Base-by-base conservation (phyloP, 1,140 invertebrate species). In the Saxidomus purpurata region DNA sequence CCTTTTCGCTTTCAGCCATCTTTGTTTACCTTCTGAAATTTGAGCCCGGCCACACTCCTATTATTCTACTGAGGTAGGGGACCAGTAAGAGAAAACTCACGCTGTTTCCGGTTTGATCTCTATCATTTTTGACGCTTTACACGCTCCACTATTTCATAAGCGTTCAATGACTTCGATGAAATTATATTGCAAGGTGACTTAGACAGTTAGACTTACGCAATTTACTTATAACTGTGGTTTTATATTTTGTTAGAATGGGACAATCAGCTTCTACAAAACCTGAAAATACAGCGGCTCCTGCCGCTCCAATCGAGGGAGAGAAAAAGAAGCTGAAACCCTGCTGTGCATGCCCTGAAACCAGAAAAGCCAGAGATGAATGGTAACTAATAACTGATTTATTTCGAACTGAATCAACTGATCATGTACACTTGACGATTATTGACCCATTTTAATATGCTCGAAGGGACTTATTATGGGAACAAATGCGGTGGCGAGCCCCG, bases 261-360 rank as follows among this genome's bases (percentile, higher is more conserved):
- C 77, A 69, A 47, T 43, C 61, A 43, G 83, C 87, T 15, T n/a
- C 38, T 17, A 25, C 43, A 31, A 38, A 55, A 74, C 67, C 81
- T 17, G 28, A 63, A 17, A 22, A 40, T 28, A n/a, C 38, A 28
- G 74, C 34, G 25, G 49, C 34, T 52, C 63, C 77, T 8, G 77
- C 61, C 9, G 22, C 69, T 19, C 31, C 80, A 43, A 34, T 25
- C 59, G 55, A 59, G 74, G 76, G 43, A 34, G 71, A 82, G 15
- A 79, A 74, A 71, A 79, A 92, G 34, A 90, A 94, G 69, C 96
- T 98, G 79, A 99, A 99, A 96, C 98, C 99, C 25, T 99, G 99
- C 94, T 99, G 99, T 96, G 99, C 99, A 71, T 99, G 99, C 96
- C 99, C 99, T 0, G 99, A 99, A 96, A 99, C 99, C 0, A 99